Conservation (phyloP, 1,140 invertebrate species). For the Condylostylus longicornis region DNA sequence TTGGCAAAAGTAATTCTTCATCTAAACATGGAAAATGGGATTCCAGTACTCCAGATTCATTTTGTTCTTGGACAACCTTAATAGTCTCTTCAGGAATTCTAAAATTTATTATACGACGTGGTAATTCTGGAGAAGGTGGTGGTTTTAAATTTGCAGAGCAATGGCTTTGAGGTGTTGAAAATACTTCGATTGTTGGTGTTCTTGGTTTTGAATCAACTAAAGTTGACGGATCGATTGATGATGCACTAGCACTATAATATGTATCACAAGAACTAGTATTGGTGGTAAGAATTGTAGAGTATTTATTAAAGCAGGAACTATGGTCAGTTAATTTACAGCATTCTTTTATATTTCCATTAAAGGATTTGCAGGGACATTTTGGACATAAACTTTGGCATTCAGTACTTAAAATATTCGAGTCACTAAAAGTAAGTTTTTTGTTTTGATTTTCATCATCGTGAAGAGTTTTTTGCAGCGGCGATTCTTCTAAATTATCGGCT, state of each 20-base stretch:
- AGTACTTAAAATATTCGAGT: constrained; percentile 24
- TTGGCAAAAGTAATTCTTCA: too few relatives aligned
- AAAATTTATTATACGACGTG: constrained; percentile 10
- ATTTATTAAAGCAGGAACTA: constrained; percentile 8
- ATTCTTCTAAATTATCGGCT: constrained; percentile 24
- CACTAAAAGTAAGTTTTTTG: constrained; percentile 28
- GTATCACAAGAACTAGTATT: constrained; percentile 22
- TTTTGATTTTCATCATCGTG: neutral
- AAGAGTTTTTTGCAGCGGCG: constrained; percentile 2
- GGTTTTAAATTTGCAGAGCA: too few relatives aligned
- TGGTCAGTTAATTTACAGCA: constrained; percentile 17
- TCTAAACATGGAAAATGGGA: constrained; percentile 23
- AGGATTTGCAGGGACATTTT: constrained; percentile 17
- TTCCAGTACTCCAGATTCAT: constrained; percentile 23
- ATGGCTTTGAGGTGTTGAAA: neutral
- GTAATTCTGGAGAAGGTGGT: constrained; percentile 2
- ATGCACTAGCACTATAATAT: constrained; percentile 29
- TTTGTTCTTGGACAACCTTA: constrained; percentile 8
- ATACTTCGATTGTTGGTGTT: neutral
- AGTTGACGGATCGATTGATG: constrained; percentile 3
- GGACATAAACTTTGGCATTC: constrained; percentile 19
- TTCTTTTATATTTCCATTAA: neutral
- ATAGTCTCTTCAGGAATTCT: neutral
- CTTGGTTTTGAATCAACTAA: neutral
- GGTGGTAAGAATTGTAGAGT: neutral